Evolutionary conservation across 2,888 invertebrate genomes (phyloP).

Genomic region (Aspidiotus rigidus): DNA sequence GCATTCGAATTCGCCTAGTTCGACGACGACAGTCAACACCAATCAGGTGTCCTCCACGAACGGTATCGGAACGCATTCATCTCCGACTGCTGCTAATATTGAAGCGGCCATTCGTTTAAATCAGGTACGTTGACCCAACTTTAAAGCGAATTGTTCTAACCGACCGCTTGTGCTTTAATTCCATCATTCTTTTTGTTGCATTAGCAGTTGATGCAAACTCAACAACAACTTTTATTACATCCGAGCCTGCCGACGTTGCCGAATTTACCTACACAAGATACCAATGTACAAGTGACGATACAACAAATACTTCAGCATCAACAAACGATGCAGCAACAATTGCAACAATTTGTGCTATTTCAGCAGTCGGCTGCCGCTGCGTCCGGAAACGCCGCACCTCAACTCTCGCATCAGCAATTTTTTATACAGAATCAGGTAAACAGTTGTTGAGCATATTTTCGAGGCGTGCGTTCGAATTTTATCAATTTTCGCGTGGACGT

Average conservation of each 20-base stretch:
- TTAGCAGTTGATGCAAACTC: slow-evolving; percentile 26
- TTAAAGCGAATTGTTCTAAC: neutral
- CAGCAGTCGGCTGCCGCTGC: slow-evolving; percentile 41
- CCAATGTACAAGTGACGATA: slow-evolving; percentile 46
- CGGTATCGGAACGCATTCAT: slow-evolving; percentile 12
- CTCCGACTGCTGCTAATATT: slow-evolving; percentile 18
- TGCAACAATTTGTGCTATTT: slow-evolving; percentile 58
- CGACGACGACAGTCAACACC: slow-evolving; percentile 15
- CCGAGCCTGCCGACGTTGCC: slow-evolving; percentile 17
- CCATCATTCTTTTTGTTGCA: neutral
- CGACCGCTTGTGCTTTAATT: neutral
- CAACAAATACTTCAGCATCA: slow-evolving; percentile 50
- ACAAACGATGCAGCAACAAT: slow-evolving; percentile 42
- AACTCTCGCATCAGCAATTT: slow-evolving; percentile 57
- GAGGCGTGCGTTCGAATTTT: no score
- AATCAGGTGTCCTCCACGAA: slow-evolving; percentile 29
- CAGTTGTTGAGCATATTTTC: no score
- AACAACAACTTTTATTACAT: slow-evolving; percentile 22
- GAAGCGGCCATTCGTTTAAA: slow-evolving; percentile 29
- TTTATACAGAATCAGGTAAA: slow-evolving; percentile 66
- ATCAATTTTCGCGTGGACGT: no score
- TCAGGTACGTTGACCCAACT: slow-evolving; percentile 9
- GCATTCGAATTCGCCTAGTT: slow-evolving; percentile 31
- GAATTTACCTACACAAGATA: slow-evolving; percentile 42
- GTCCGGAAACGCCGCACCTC: slow-evolving; percentile 33